phyloP scores from a whole-genome alignment of 2,888 invertebrate genomes.

The Antheraea yamamai region DNA sequence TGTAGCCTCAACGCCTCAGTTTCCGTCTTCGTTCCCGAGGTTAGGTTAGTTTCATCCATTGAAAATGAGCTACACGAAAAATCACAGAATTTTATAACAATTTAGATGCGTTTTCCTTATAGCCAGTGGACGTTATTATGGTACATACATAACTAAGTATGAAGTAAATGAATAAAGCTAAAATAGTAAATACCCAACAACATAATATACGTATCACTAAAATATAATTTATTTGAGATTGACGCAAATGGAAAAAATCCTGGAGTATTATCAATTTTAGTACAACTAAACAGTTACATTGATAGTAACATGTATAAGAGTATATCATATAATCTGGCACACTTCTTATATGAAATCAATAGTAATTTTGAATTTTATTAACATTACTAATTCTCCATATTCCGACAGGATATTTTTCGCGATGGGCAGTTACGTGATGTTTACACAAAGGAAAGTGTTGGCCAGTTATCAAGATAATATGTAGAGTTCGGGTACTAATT shows the following conservation, averaged over 20 bases:
- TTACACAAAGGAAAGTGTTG: background rate
- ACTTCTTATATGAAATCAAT: background rate
- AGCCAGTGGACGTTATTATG: conserved; percentile 11
- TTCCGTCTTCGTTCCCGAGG: background rate
- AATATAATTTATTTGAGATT: conserved; percentile 4
- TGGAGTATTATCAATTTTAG: background rate
- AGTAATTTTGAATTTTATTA: background rate
- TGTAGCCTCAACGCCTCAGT: conserved; percentile 1
- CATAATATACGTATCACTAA: background rate
- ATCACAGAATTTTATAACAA: background rate
- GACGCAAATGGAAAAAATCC: background rate
- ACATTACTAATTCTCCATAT: background rate
- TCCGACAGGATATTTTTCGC: background rate
- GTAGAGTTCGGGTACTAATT: background rate
- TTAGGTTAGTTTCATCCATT: conserved; percentile 2
- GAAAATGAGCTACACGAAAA: conserved; percentile 12
- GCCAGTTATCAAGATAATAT: background rate
- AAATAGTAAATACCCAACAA: conserved; percentile 1
- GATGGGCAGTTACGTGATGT: background rate
- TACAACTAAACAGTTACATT: background rate
- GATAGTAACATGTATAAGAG: background rate
- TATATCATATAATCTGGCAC: background rate
- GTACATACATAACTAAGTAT: background rate
- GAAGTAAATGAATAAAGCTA: background rate
- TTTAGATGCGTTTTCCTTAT: background rate